Conservation (phyloP, 35 echinoderm and acorn worm genomes). For the Ptychodera flava region DNA sequence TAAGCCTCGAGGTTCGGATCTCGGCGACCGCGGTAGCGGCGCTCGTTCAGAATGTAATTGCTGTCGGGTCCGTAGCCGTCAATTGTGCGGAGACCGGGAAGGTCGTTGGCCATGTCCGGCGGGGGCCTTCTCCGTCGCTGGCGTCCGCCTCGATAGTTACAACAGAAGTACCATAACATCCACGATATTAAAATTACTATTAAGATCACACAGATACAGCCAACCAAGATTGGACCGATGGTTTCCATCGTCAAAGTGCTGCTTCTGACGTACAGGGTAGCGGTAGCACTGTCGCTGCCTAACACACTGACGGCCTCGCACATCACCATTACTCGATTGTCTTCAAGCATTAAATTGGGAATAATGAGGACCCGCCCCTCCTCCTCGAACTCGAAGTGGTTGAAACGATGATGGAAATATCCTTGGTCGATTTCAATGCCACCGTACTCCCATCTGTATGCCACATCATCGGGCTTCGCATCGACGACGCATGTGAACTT, state of each 20-base stretch:
- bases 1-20: too few relatives aligned
- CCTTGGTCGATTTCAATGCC: background rate
- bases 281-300: background rate
- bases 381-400: background rate
- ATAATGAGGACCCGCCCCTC: background rate
- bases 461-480: background rate
- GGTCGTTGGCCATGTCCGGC: background rate
- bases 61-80: background rate
- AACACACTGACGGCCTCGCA: background rate
- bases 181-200: background rate
- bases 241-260: background rate
- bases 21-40: too few relatives aligned
- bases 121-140: background rate
- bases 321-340: background rate
- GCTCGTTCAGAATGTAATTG: background rate
- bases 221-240: background rate
- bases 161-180: background rate
- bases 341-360: background rate
- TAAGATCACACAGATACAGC: background rate
- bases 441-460: background rate
- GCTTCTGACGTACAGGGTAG: background rate
- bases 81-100: background rate
- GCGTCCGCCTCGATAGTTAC: background rate
- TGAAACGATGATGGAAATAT: background rate
- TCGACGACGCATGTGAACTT: background rate